Percentiles rank a stretch among this genome's conserved stretches.
Conservation (phyloP, 23 tunicate genomes). For the Phallusia fumigata region DNA sequence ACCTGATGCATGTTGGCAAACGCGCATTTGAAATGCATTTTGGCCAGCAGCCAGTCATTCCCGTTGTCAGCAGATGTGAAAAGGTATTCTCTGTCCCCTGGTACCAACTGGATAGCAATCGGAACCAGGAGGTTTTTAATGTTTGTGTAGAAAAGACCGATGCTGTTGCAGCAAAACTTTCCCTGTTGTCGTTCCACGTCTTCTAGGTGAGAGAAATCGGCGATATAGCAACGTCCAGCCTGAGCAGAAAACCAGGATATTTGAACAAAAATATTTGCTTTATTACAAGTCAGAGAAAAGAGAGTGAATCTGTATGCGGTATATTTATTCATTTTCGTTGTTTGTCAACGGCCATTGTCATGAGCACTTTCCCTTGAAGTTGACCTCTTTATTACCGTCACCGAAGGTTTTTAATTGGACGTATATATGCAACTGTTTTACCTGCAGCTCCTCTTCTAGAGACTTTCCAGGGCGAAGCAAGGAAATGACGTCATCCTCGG, state of each 20-base stretch:
- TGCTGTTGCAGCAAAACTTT: not conserved
- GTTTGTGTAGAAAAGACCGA: conserved; percentile 32
- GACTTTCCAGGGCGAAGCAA: conserved; percentile 7
- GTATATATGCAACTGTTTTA: not conserved
- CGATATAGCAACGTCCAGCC: conserved; percentile 55
- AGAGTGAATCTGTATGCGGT: too few relatives aligned
- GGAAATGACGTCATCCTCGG: conserved; percentile 6
- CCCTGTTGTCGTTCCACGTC: conserved; percentile 21
- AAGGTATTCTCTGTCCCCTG: conserved; percentile 27
- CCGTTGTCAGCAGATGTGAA: conserved; percentile 36
- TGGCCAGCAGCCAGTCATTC: conserved; percentile 52
- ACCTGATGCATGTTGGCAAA: conserved; percentile 30
- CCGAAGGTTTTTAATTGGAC: too few relatives aligned
- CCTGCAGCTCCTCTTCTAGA: not conserved
- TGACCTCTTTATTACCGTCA: too few relatives aligned
- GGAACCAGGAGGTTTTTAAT: conserved; percentile 26
- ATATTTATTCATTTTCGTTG: too few relatives aligned
- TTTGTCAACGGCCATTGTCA: too few relatives aligned
- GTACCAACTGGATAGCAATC: conserved; percentile 39
- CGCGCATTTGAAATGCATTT: conserved; percentile 41
- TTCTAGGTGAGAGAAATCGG: conserved; percentile 21
- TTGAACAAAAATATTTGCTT: too few relatives aligned
- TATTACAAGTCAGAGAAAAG: too few relatives aligned
- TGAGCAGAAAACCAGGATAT: not conserved
- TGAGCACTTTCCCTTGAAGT: too few relatives aligned